phyloP scores from a whole-genome alignment of 2,113 vertebrate species.

The Ophiodon elongatus region DNA sequence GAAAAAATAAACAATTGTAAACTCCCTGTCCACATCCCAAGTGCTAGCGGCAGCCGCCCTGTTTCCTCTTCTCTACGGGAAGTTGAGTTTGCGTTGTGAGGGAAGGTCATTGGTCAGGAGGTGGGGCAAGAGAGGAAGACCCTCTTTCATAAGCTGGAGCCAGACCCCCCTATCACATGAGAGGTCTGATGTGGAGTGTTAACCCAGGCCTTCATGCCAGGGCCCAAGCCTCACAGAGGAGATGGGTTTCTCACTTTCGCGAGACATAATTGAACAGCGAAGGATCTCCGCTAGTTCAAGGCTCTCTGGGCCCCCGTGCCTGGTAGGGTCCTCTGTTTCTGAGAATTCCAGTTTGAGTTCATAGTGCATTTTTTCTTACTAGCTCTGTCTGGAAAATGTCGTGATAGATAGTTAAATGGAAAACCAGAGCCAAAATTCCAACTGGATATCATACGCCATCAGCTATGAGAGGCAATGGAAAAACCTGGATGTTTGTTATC shows the following conservation, averaged over 20 bases:
- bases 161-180: conserved; percentile 36
- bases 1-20: conserved; percentile 40
- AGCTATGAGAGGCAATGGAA: conserved; percentile 38
- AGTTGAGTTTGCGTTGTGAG: conserved; percentile 38
- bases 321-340: conserved; percentile 30
- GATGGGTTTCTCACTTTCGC: conserved; percentile 19
- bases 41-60: not conserved
- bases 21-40: conserved; percentile 35
- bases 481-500: conserved; percentile 61
- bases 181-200: conserved; percentile 1
- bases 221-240: not conserved
- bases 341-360: conserved; percentile 50
- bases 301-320: not conserved
- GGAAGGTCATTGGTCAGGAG: conserved; percentile 55
- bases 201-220: not conserved
- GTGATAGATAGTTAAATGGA: conserved; percentile 53
- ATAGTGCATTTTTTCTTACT: conserved; percentile 7
- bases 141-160: conserved; percentile 22
- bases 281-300: not conserved
- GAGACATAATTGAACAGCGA: conserved; percentile 3
- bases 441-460: conserved; percentile 39
- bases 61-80: conserved; percentile 65
- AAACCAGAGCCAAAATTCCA: conserved; percentile 64
- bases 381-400: conserved; percentile 67
- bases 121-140: conserved; percentile 35